Base-by-base conservation (phyloP, 1,140 invertebrate species). In the Bemisia tabaci region DNA sequence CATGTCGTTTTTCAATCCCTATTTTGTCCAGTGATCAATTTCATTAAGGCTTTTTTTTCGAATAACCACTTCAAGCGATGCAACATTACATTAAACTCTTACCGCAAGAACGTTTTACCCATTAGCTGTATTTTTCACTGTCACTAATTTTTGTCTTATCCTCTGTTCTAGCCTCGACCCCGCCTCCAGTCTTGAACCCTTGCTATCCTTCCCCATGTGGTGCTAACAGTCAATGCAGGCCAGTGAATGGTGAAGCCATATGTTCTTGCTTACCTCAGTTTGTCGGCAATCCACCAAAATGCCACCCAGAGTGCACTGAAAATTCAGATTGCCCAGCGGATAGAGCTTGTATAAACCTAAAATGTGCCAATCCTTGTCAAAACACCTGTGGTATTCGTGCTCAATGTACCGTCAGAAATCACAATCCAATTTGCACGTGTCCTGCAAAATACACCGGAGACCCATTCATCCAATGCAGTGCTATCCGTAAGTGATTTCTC, bases 171-270 rank as follows among this genome's bases (percentile, higher is more conserved):
- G 17, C 27, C 58, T 59, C 64, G 22, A 67, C 69, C 1, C 65
- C 66, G 61, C 33, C 65, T 63, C 59, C 68, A 39, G 63, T 68
- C 1, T 27, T 64, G 22, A 79, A 83, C 73, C 81, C 82, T 48
- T 88, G 87, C 72, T 78, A 81, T 71, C 86, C 85, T 63, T 85
- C 85, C 17, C 87, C 87, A 2, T 90, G 88, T 76, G 88, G 88
- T 63, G 82, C 84, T 39, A 90, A 90, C 72, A 84, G 83, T 67
- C 77, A 81, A 70, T 88, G 86, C 70, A 76, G 78, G 64, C 78
- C 79, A 26, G 69, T 79, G 1, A 79, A 78, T 64, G 77, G 75
- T 24, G 79, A 79, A 71, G 77, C 79, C 5, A 79, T 80, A 9
- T 86, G 84, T 69, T 80, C 80, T 27, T 86, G 84, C 70, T 73